A percentile compares a stretch with the other conserved stretches of the same genome.
These are phyloP conservation scores for Peromyscus leucopus DNA, from an alignment of 2,113 vertebrate genomes.

Conservation along the genomic window DNA sequence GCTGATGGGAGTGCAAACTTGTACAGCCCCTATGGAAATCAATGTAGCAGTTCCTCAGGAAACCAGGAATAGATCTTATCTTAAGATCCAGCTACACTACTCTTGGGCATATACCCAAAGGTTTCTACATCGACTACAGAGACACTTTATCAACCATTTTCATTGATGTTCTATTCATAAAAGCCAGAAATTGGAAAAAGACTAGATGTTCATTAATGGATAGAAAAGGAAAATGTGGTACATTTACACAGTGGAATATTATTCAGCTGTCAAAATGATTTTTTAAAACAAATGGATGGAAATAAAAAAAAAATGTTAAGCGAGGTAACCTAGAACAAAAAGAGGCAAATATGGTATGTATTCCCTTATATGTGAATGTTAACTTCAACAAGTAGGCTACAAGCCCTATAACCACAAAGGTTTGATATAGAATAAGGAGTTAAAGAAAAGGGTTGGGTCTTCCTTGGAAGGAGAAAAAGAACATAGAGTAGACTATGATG, in stretches of 20 bases:
- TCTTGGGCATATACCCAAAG: background rate
- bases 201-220: background rate
- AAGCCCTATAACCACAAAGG: background rate
- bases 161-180: background rate
- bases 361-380: background rate
- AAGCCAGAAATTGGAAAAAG: background rate
- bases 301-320: background rate
- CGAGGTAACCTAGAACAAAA: background rate
- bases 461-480: background rate
- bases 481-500: background rate
- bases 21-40: background rate
- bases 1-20: background rate
- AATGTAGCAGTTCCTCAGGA: background rate
- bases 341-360: background rate
- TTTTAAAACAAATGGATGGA: background rate
- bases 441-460: background rate
- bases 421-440: background rate
- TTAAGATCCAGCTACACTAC: background rate
- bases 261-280: background rate
- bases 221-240: background rate
- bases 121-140: background rate
- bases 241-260: background rate
- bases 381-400: background rate
- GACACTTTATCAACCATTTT: background rate
- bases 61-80: background rate